Base-by-base conservation (phyloP, 2,113 vertebrate species). In the Phyllostomus discolor region DNA sequence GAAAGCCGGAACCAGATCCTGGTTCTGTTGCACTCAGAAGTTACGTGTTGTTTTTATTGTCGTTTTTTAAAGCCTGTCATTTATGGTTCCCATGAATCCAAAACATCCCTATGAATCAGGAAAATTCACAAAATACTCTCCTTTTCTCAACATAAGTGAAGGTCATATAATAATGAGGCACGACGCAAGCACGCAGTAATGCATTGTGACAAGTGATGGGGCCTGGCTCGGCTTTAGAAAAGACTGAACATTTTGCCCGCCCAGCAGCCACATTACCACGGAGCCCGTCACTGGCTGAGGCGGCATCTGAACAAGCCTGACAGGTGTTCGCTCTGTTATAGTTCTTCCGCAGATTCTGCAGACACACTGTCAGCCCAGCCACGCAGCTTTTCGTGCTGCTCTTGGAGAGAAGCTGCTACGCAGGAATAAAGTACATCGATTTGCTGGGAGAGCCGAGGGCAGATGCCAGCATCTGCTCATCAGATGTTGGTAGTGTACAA, bases 401-500 rank as follows among this genome's bases (percentile, higher is more conserved):
- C 97, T 88, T 78, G 22, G 94, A 62, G 76, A 70, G 81, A 96
- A 97, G 96, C 81, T 85, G 54, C 28, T 95, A 43, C 96, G 88
- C 54, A 80, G 35, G 92, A 97, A 97, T 81, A 80, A 94, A 95
- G 52, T 64, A 10, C 69, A 28, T 94, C 82, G 94, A 95, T 93
- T 98, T 97, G 50, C 97, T 97, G 97, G 69, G 85, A 97, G 94
- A 90, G 0, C 0, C 81, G 79, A 88, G 90, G 62, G 72, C 86
- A 96, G 93, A 76, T 31, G 20, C 52, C 79, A 90, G 78, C 83
- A 88, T 95, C 93, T 97, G 92, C 82, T 96, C 95, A 96, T 95
- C 97, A 98, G 98, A 98, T 96, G 97, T 7, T 10, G 24, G 84
- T 80, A 90, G 82, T 92, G 78, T 97, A 93, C 83, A 96, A 93